Conservation (phyloP, 2,797 vertebrate genomes). For the Platalea minor region DNA sequence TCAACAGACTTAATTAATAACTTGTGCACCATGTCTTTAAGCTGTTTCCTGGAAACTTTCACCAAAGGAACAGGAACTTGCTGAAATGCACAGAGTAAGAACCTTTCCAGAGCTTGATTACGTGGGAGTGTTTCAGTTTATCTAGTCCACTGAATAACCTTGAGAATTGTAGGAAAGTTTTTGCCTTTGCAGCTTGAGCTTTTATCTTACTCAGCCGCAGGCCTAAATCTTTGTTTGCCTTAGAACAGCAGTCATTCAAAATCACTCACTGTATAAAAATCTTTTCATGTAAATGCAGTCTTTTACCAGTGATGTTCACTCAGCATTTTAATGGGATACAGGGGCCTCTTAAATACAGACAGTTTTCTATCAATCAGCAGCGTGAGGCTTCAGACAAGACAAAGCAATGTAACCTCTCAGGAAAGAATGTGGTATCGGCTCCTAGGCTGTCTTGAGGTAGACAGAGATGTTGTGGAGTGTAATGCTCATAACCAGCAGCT, state of each 20-base stretch:
- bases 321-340: constrained; percentile 21
- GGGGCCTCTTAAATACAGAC: background rate
- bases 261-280: constrained; percentile 22
- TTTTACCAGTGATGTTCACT: background rate
- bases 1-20: background rate
- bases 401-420: background rate
- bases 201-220: background rate
- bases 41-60: background rate
- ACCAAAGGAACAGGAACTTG: background rate
- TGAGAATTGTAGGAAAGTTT: background rate
- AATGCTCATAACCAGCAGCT: constrained; percentile 40
- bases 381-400: background rate
- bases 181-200: constrained; percentile 3
- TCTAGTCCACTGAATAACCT: background rate
- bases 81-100: background rate
- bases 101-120: background rate
- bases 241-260: constrained; percentile 44
- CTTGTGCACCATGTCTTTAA: background rate
- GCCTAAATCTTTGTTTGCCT: constrained; percentile 36
- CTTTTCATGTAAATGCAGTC: constrained; percentile 4
- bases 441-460: background rate
- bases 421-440: background rate
- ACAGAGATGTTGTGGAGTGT: background rate
- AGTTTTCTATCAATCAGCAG: background rate
- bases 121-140: background rate